Base-by-base conservation (phyloP, 2,113 vertebrate genomes). In the Solea solea region DNA sequence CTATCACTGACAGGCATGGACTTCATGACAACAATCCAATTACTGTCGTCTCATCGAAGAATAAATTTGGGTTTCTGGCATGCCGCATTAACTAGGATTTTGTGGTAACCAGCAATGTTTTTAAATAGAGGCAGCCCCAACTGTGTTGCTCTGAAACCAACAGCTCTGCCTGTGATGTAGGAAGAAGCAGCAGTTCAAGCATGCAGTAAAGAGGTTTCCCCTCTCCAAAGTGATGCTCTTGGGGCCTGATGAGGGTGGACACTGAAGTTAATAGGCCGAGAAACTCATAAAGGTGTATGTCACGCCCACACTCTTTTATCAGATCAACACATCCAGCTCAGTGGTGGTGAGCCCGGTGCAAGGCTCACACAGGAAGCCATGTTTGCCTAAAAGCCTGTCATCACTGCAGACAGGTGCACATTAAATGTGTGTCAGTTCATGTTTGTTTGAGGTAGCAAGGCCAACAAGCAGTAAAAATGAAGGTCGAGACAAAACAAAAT, bases 351-450 rank as follows among this genome's bases (percentile, higher is more conserved):
- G 59, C 55, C 16, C 45, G 53, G 27, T 56, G 45, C 16, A 11
- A 69, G 53, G 34, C 53, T 1, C 39, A 46, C 34, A 50, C 39
- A 42, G 58, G 51, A 71, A 50, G 68, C 8, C 52, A 8, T 6
- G 12, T 8, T 67, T n/a, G 51, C 52, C 40, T 27, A 9, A 67
- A 67, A 28, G 2, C 39, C 59, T 75, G 49, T 70, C 60, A 52
- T 39, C 21, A 9, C 45, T 2, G 45, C 39, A 50, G 50, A 53
- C 52, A 27, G 67, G 40, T 46, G 64, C 51, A 72, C 67, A 80
- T 72, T 64, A 73, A 78, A 76, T 12, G 7, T n/a, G 2, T 57
- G 79, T 85, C 82, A 75, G 59, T 15, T 80, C 56, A 59, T 60
- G 25, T 58, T 34, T 76, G 73, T 86, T 83, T 80, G 61, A 75